A percentile compares a stretch with the other conserved stretches of the same genome.
Conservation (phyloP, 2,113 vertebrate species). For the Lasiurus borealis region DNA sequence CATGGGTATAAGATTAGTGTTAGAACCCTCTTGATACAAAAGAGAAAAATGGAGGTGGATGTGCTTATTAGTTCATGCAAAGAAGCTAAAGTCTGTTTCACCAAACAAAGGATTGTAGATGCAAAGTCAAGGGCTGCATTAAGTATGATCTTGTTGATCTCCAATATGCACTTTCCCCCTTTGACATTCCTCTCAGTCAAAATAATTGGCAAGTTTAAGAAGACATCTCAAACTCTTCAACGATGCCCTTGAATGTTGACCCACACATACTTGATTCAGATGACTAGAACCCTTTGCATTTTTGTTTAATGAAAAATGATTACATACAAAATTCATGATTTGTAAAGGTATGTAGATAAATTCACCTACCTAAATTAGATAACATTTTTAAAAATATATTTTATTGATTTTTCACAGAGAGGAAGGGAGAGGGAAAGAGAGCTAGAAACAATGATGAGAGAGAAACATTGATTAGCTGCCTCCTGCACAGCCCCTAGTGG, state of each 20-base stretch:
- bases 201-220: conserved; percentile 64
- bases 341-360: conserved; percentile 73
- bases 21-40: not conserved
- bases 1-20: not conserved
- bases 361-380: conserved; percentile 77
- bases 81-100: not conserved
- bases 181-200: conserved; percentile 57
- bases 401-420: too few species aligned
- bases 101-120: not conserved
- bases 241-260: conserved; percentile 69
- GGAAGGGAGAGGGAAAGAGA: too few species aligned
- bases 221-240: conserved; percentile 81
- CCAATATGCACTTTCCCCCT: not conserved
- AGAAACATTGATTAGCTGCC: too few species aligned
- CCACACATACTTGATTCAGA: conserved; percentile 70
- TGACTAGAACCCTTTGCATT: conserved; percentile 83
- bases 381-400: conserved; percentile 58
- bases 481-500: too few species aligned
- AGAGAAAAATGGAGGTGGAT: not conserved
- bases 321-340: conserved; percentile 69
- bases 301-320: conserved; percentile 81
- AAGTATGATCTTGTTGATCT: conserved; percentile 31
- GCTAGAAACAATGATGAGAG: too few species aligned
- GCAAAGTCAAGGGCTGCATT: not conserved
- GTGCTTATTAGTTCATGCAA: not conserved